Conservation (phyloP, 1,140 invertebrate genomes). For the Cyclargus thomasi region DNA sequence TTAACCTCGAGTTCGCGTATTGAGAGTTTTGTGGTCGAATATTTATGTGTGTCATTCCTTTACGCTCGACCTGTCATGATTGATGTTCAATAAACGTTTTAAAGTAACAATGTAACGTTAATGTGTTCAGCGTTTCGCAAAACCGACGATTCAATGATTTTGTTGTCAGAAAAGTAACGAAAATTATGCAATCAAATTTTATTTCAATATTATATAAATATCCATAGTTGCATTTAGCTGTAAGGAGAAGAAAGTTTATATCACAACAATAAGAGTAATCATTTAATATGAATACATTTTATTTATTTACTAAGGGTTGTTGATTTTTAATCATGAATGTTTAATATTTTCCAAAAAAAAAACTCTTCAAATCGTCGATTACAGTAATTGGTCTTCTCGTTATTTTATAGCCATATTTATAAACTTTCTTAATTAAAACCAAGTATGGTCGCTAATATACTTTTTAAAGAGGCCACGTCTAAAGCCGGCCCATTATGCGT, state of each 20-base stretch:
- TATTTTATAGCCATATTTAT: background rate
- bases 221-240: too few species aligned
- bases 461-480: conserved; percentile 4
- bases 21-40: conserved; percentile 19
- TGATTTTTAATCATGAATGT: too few species aligned
- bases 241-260: too few species aligned
- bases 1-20: conserved; percentile 39
- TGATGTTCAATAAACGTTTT: conserved; percentile 20
- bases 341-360: background rate
- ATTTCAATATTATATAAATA: too few species aligned
- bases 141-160: background rate
- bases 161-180: background rate
- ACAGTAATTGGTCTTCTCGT: background rate
- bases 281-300: too few species aligned
- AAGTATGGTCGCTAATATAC: background rate
- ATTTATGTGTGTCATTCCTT: conserved; percentile 18
- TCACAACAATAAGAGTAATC: too few species aligned
- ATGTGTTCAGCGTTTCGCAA: background rate
- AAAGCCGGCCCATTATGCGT: conserved; percentile 4
- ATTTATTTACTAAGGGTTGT: too few species aligned
- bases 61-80: conserved; percentile 12
- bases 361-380: background rate
- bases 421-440: background rate
- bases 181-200: background rate
- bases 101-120: conserved; percentile 18